These are phyloP conservation scores for Lutjanus erythropterus DNA, from an alignment of 2,113 vertebrate genomes.

Conservation along the genomic window DNA sequence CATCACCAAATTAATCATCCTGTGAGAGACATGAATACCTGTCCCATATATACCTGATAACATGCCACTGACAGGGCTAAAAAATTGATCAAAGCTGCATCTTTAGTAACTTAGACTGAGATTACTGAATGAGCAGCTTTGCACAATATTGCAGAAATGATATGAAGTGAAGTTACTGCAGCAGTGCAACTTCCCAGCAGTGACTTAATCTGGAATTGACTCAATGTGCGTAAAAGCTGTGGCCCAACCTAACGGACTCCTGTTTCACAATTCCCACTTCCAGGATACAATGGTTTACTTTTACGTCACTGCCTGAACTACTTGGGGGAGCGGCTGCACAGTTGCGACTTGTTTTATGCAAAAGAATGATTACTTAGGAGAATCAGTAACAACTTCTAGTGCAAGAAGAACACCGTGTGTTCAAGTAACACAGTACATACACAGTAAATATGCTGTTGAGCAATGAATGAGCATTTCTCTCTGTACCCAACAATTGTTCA, in stretches of 20 bases:
- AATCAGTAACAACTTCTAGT: neutral
- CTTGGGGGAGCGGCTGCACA: constrained; percentile 6
- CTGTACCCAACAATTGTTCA: constrained; percentile 5
- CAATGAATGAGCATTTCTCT: constrained; percentile 19
- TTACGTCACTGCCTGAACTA: constrained; percentile 27
- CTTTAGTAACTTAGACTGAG: neutral
- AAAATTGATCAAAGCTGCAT: neutral
- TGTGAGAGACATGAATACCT: too few species aligned
- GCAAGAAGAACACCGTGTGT: constrained; percentile 9
- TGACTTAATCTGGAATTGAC: constrained; percentile 28
- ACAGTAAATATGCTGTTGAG: neutral
- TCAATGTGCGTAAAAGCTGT: constrained; percentile 58
- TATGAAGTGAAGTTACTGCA: neutral
- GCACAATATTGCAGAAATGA: neutral
- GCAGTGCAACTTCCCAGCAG: constrained; percentile 55
- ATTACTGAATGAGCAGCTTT: neutral
- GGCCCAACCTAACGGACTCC: constrained; percentile 55
- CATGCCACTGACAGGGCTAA: neutral
- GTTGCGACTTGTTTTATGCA: constrained; percentile 17
- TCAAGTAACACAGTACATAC: neutral
- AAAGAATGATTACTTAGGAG: neutral
- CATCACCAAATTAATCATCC: too few species aligned
- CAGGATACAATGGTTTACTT: constrained; percentile 51
- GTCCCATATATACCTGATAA: neutral
- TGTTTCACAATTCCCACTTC: constrained; percentile 69